Percentiles rank a stretch among this genome's conserved stretches.
These are phyloP conservation scores for Osmoderma eremita DNA, from an alignment of 2,888 invertebrate species.

Conservation along the genomic window DNA sequence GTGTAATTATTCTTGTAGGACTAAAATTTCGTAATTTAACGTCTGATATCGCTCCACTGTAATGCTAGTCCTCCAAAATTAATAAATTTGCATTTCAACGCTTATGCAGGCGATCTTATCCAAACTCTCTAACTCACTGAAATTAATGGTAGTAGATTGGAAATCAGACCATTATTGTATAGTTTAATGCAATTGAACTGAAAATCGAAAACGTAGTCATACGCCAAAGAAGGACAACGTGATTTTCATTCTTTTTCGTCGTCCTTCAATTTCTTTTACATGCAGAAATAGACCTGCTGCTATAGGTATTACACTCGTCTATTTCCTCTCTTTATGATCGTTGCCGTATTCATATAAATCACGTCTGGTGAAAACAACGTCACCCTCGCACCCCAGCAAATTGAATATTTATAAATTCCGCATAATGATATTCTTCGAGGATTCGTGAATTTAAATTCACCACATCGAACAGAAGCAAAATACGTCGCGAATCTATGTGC, in stretches of 20 bases:
- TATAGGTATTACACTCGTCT: no score
- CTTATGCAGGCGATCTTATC: background rate
- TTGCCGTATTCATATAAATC: conserved; percentile 23
- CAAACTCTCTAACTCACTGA: conserved; percentile 10
- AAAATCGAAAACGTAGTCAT: conserved; percentile 32
- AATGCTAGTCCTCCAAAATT: conserved; percentile 21
- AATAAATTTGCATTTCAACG: conserved; percentile 28
- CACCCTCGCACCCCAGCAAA: conserved; percentile 10
- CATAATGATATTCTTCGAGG: conserved; percentile 21
- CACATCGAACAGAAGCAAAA: conserved; percentile 19
- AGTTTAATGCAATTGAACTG: conserved; percentile 14
- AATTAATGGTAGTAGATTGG: conserved; percentile 28
- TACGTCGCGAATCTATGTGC: background rate
- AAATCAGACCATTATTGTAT: conserved; percentile 18
- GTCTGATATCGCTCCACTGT: background rate
- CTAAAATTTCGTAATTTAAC: no score
- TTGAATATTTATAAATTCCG: conserved; percentile 37
- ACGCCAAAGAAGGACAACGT: conserved; percentile 29
- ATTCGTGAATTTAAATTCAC: conserved; percentile 18
- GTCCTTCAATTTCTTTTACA: background rate
- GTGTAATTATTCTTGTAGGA: no score
- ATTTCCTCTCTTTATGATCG: background rate
- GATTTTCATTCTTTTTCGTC: conserved; percentile 1
- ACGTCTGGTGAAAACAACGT: conserved; percentile 30
- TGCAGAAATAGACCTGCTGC: no score